Evolutionary conservation across 2,113 vertebrate genomes (phyloP).

Genomic region (Pheucticus melanocephalus): DNA sequence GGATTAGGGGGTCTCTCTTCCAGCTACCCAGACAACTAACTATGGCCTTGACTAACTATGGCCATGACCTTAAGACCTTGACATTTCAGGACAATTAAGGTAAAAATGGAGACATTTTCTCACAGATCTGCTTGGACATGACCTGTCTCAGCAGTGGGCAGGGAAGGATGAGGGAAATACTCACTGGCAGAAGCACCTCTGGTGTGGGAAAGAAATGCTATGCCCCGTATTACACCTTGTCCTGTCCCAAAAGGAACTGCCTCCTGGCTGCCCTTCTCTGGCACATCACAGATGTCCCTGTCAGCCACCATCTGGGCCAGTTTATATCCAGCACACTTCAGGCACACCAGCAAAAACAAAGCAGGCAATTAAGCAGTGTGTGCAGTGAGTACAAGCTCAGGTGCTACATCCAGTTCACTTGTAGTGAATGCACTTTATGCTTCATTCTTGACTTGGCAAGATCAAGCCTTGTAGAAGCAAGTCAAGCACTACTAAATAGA

Average conservation of each 20-base stretch:
- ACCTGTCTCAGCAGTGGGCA: not conserved
- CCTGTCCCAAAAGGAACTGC: not conserved
- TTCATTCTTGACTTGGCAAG: not conserved
- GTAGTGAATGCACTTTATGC: not conserved
- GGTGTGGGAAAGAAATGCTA: not conserved
- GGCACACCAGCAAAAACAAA: not conserved
- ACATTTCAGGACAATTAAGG: not conserved
- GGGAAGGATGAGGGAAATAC: not conserved
- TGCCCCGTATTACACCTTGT: not conserved
- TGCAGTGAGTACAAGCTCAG: not conserved
- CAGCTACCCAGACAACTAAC: not conserved
- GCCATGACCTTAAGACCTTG: not conserved
- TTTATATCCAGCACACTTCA: not conserved
- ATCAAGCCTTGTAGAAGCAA: not conserved
- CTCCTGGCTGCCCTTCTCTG: not conserved
- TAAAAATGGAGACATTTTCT: not conserved
- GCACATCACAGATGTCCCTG: not conserved
- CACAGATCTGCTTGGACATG: not conserved
- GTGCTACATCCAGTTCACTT: not conserved
- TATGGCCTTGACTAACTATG: too few species aligned
- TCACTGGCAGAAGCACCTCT: not conserved
- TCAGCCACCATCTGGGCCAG: not conserved
- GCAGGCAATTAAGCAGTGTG: not conserved
- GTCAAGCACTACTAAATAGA: not conserved
- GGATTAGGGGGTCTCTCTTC: not conserved